Evolutionary conservation across 1,140 invertebrate species (phyloP), one percentile per base, ranked within the genome.

Genomic region (Orius laevigatus): DNA sequence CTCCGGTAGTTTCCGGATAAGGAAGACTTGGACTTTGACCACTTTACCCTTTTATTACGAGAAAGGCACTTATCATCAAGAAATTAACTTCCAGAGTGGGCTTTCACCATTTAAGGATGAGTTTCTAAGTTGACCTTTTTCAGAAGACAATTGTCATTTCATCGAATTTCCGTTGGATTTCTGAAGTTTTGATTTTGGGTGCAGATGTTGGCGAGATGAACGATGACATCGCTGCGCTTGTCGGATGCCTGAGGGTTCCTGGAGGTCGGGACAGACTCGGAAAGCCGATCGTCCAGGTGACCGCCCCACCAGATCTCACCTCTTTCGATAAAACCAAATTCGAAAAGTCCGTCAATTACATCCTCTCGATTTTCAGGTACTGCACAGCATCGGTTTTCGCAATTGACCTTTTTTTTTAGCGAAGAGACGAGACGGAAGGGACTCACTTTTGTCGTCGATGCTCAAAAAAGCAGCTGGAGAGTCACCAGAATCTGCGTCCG

Each of bases 261-360:
- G 78, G 78, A 45, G 73, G 76, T 48, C 66, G 71, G 51, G 78
- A 81, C 63, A 69, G 70, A 34, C 70, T 76, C 51, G 73, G 72
- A 34, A 67, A 72, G 36, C 71, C 78, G 38, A 62, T 81, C 53
- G 62, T 79, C 47, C 62, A 79, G 50, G 69, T 80, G 11, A 71
- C 70, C 50, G 66, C 77, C 46, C 75, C 76, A 33, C 56, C 62
- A 2, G 65, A 66, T 53, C 72, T 74, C 47, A 63, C 68, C 48
- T 62, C 70, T 33, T 53, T 47, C 46, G 49, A 39, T 16, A 49
- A 39, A 44, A 48, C 44, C 14, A 15, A 46, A 11, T 34, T 53
- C 12, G 52, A 53, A 31, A 46, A 47, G 25, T 43, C 41, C 19
- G 33, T 55, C 50, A 64, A 69, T 52, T 79, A 78, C 62, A 66